Conservation (phyloP, 2,113 vertebrate species). For the Carassius auratus region DNA sequence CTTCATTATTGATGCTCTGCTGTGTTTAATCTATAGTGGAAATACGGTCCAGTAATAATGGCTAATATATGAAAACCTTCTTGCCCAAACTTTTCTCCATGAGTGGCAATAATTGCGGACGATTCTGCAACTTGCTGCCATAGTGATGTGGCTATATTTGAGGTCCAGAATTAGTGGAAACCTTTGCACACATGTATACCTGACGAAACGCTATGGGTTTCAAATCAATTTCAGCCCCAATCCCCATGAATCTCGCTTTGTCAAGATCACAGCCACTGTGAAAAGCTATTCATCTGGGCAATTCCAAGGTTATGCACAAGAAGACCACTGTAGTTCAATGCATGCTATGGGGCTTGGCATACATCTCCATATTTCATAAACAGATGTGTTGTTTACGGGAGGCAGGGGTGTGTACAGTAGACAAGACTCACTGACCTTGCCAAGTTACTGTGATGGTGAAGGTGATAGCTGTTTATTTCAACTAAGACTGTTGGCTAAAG, state of each 20-base stretch:
- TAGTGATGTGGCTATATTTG: neutral
- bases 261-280: conserved; percentile 10
- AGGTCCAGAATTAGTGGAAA: neutral
- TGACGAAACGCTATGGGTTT: neutral
- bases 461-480: neutral
- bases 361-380: conserved; percentile 18
- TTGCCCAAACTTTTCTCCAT: neutral
- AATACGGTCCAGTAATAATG: neutral
- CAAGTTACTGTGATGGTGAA: neutral
- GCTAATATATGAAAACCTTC: neutral
- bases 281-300: conserved; percentile 12
- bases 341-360: neutral
- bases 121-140: neutral
- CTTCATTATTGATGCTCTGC: neutral
- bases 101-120: neutral
- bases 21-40: neutral
- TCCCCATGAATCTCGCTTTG: neutral
- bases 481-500: no score
- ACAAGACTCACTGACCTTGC: neutral
- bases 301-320: conserved; percentile 15
- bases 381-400: conserved; percentile 22
- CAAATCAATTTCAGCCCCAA: neutral
- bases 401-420: neutral
- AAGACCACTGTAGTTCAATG: neutral
- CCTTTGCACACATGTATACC: neutral